A percentile compares a stretch with the other conserved stretches of the same genome.
Evolutionary conservation across 2,797 vertebrate species (phyloP).

Genomic region (Acrossocheilus wenchowensis): DNA sequence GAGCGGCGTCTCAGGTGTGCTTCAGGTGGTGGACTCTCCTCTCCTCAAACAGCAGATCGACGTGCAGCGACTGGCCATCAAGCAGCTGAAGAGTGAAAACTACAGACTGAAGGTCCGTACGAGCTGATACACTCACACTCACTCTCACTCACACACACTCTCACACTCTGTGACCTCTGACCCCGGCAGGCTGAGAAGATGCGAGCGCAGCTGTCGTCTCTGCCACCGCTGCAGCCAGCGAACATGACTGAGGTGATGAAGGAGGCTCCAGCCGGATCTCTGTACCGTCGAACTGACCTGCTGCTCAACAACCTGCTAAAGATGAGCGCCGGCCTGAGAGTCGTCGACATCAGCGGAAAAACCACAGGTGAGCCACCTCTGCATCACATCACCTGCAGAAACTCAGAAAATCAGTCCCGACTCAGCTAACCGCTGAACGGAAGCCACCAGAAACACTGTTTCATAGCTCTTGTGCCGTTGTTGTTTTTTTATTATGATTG

Average conservation of each 20-base stretch:
- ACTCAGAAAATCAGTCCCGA: background rate
- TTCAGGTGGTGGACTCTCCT: slow-evolving; percentile 92
- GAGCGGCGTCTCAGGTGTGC: slow-evolving; percentile 67
- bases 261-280: slow-evolving; percentile 73
- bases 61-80: slow-evolving; percentile 89
- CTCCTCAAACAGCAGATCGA: slow-evolving; percentile 93
- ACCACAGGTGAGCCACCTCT: slow-evolving; percentile 77
- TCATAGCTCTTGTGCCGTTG: too few species aligned
- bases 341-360: slow-evolving; percentile 88
- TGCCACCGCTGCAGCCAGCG: slow-evolving; percentile 83
- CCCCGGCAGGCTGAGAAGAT: slow-evolving; percentile 86
- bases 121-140: background rate
- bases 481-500: too few species aligned
- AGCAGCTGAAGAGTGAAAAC: slow-evolving; percentile 93
- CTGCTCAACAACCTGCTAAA: slow-evolving; percentile 89
- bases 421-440: too few species aligned
- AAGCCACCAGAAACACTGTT: too few species aligned
- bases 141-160: background rate
- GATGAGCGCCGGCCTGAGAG: slow-evolving; percentile 88
- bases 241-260: slow-evolving; percentile 74
- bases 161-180: background rate
- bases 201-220: slow-evolving; percentile 84
- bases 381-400: background rate
- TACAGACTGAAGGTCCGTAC: slow-evolving; percentile 87
- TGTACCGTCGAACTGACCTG: slow-evolving; percentile 90